These are phyloP conservation scores for Chelonia mydas DNA, from an alignment of 2,797 vertebrate species.

Conservation along the genomic window DNA sequence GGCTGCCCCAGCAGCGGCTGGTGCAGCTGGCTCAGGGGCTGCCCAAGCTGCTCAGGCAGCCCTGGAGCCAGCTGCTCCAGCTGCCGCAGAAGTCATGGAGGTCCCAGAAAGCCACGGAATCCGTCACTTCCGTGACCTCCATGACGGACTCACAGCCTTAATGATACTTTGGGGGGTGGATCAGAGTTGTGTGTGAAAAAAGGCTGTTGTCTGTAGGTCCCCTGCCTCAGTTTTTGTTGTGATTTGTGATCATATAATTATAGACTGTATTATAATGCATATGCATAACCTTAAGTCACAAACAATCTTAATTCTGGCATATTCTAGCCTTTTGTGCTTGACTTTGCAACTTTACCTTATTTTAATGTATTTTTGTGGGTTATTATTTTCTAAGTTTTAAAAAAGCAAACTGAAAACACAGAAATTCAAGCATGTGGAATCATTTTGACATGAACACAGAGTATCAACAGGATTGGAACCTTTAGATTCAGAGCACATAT, in stretches of 20 bases:
- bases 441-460: not conserved
- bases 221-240: not conserved
- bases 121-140: too few species aligned
- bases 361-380: not conserved
- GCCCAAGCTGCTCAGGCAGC: too few species aligned
- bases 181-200: not conserved
- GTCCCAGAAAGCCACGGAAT: too few species aligned
- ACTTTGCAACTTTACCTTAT: not conserved
- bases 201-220: not conserved
- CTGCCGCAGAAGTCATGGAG: too few species aligned
- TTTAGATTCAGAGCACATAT: not conserved
- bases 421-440: not conserved
- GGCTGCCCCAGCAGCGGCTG: too few species aligned
- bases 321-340: not conserved
- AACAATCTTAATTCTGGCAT: not conserved
- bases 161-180: not conserved
- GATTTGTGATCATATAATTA: not conserved
- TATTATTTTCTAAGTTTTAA: not conserved
- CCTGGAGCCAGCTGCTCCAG: too few species aligned
- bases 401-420: not conserved
- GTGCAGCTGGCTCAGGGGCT: too few species aligned
- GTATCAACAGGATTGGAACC: not conserved
- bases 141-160: too few species aligned
- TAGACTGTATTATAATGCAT: fast-evolving
- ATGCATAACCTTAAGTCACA: not conserved